A percentile compares a stretch with the other conserved stretches of the same genome.
Conservation (phyloP, 2,113 vertebrate species). For the Shinisaurus crocodilurus region DNA sequence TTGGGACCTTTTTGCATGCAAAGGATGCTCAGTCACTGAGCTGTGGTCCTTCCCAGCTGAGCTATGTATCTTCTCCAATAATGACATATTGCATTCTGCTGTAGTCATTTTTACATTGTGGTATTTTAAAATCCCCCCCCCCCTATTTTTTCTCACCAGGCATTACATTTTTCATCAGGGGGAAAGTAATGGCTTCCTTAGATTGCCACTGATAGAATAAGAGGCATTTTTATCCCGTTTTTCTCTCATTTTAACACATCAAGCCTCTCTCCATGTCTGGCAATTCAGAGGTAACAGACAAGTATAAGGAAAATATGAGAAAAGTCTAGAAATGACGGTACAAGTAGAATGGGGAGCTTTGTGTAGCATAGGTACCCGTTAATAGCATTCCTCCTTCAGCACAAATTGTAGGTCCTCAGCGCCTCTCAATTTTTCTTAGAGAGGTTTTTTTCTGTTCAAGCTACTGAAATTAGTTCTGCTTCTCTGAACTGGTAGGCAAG, state of each 20-base stretch:
- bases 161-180: not conserved
- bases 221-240: no score
- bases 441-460: not conserved
- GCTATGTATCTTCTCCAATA: not conserved
- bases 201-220: not conserved
- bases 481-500: not conserved
- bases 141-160: not conserved
- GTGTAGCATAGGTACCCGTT: not conserved
- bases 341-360: not conserved
- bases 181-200: not conserved
- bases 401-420: not conserved
- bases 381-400: not conserved
- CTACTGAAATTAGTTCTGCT: not conserved
- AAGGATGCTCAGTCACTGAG: not conserved
- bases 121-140: not conserved
- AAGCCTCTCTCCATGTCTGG: not conserved
- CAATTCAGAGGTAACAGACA: not conserved
- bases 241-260: not conserved
- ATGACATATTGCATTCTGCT: not conserved
- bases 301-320: not conserved
- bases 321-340: not conserved
- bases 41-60: not conserved
- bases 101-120: not conserved
- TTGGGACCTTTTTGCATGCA: not conserved
- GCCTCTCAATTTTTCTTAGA: not conserved